Base-by-base conservation (phyloP, 1,140 invertebrate genomes). In the Aradophagus sp. region DNA sequence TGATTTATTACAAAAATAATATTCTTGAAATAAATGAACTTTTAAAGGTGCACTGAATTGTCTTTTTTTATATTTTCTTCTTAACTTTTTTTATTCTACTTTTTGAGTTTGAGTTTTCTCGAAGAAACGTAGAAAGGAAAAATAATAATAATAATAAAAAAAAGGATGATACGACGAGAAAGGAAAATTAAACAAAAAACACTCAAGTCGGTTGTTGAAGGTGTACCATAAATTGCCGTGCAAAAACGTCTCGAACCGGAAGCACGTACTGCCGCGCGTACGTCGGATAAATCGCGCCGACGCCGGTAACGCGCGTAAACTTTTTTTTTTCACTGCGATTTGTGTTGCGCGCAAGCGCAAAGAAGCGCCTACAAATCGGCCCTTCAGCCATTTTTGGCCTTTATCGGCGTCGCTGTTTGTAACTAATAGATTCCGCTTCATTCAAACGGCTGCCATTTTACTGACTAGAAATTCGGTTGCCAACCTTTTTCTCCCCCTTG, bases 221-320 rank as follows among this genome's bases (percentile, higher is more conserved):
- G 45, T 45, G 55, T 50, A 44, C 19, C 58, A 74, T 74, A 77
- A 79, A 77, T 78, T 35, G 45, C 67, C 16, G 35, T 27, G 36
- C 47, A 36, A 69, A 78, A 72, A 69, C 34, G 20, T 53, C 62
- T 38, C 73, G 62, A 79, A 79, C 63, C 67, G 73, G 73, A 77
- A 77, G 65, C 61, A 67, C 59, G 62, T 66, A 68, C 62, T 63
- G 11, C 16, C 10, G 39, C 17, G 17, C n/a, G 8, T 23, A 23
- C 4, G 20, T 23, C 4, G n/a, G n/a, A n/a, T n/a, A n/a, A n/a
- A n/a, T n/a, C n/a, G n/a, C n/a, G n/a, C n/a, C n/a, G n/a, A n/a
- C n/a, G n/a, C n/a, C n/a, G n/a, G n/a, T n/a, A n/a, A n/a, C 14
- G 12, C 12, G 39, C 29, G 29, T 10, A 32, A 55, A n/a, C 2